phyloP scores from a whole-genome alignment of 35 echinoderm and acorn worm species.

The Lytechinus variegatus region DNA sequence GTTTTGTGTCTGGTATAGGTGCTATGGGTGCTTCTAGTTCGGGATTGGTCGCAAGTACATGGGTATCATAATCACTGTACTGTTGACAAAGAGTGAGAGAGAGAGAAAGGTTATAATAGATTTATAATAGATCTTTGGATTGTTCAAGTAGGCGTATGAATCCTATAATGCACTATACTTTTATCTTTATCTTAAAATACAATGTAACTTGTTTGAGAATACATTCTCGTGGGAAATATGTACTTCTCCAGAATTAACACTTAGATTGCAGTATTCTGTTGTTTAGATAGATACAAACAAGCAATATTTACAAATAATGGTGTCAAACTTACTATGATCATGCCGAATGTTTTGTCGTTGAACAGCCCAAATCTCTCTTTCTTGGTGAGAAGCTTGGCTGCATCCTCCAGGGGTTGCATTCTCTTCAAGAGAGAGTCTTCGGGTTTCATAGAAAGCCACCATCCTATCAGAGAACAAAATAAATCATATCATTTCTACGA shows the following conservation, averaged over 20 bases:
- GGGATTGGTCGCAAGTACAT: background rate
- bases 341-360: constrained; percentile 23
- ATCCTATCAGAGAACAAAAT: background rate
- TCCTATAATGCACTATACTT: background rate
- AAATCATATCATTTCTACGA: no score
- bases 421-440: constrained; percentile 16
- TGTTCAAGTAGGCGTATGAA: no score
- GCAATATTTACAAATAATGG: no score
- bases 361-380: background rate
- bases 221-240: no score
- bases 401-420: background rate
- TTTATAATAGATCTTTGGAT: no score
- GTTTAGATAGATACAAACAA: no score
- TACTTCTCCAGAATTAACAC: no score
- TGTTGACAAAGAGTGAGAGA: background rate
- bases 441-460: constrained; percentile 1
- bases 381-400: constrained; percentile 1
- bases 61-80: background rate
- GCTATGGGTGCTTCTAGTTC: no score
- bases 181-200: background rate
- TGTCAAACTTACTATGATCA: constrained; percentile 23
- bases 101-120: background rate
- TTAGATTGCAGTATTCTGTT: no score
- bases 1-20: no score
- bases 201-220: no score